Percentiles rank a stretch among this genome's conserved stretches.
Evolutionary conservation across 2,113 vertebrate genomes (phyloP).

Genomic region (Hemiprocne comata): DNA sequence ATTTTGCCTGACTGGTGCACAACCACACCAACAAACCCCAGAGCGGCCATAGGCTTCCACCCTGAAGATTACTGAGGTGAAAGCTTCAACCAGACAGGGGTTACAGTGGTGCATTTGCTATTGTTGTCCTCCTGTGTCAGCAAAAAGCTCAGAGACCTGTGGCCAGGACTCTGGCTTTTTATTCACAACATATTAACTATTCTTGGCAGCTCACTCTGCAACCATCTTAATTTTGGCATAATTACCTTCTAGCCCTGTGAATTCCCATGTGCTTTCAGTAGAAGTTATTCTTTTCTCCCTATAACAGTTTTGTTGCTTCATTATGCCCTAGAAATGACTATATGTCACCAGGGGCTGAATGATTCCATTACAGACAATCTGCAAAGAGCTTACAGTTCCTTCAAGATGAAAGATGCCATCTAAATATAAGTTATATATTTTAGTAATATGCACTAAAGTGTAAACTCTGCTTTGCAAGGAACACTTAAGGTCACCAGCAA

Average conservation of each 20-base stretch:
- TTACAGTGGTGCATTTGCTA: not conserved
- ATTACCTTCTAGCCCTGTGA: not conserved
- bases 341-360: not conserved
- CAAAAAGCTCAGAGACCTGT: not conserved
- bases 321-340: conserved; percentile 15
- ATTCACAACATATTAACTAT: not conserved
- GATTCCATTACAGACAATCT: conserved; percentile 29
- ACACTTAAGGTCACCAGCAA: conserved; percentile 38
- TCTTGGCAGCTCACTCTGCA: not conserved
- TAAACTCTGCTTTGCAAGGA: conserved; percentile 33
- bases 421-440: conserved; percentile 36
- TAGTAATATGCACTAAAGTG: conserved; percentile 47
- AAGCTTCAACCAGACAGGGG: not conserved
- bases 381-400: conserved; percentile 15
- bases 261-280: not conserved
- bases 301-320: not conserved
- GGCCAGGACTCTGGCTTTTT: not conserved
- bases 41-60: not conserved
- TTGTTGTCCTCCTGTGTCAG: not conserved
- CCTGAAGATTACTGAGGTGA: not conserved
- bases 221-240: not conserved
- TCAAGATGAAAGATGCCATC: conserved; percentile 20
- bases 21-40: not conserved
- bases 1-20: not conserved
- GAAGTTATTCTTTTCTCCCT: conserved; percentile 15